Evolutionary conservation across 2,113 vertebrate species (phyloP).

Genomic region (Anhinga anhinga): DNA sequence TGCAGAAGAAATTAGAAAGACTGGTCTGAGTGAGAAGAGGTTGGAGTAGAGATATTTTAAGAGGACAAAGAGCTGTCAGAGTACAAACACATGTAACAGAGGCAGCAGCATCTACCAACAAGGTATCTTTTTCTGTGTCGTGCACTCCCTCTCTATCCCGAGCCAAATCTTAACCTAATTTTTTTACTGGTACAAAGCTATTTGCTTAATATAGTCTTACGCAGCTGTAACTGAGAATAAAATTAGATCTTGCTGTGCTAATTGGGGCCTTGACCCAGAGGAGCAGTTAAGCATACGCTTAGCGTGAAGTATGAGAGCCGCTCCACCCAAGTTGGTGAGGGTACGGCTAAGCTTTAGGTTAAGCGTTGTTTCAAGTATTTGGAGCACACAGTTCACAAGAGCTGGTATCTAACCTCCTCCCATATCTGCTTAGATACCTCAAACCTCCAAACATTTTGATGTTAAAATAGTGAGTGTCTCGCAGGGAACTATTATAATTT

Average conservation of each 20-base stretch:
- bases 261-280: conserved; percentile 18
- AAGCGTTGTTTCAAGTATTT: background rate
- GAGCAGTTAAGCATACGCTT: background rate
- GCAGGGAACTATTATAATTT: background rate
- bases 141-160: background rate
- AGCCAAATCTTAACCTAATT: background rate
- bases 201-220: conserved; percentile 25
- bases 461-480: background rate
- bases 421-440: background rate
- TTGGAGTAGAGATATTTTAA: background rate
- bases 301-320: background rate
- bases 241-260: conserved; percentile 40
- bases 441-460: background rate
- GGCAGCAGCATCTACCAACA: background rate
- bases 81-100: background rate
- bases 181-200: background rate
- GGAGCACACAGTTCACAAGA: background rate
- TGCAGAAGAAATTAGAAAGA: background rate
- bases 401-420: background rate
- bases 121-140: background rate
- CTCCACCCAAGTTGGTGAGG: background rate
- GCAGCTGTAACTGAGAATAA: conserved; percentile 26
- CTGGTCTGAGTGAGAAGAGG: background rate
- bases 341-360: background rate
- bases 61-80: background rate